Conservation (phyloP, 2,888 invertebrate genomes). For the Myopa testacea region DNA sequence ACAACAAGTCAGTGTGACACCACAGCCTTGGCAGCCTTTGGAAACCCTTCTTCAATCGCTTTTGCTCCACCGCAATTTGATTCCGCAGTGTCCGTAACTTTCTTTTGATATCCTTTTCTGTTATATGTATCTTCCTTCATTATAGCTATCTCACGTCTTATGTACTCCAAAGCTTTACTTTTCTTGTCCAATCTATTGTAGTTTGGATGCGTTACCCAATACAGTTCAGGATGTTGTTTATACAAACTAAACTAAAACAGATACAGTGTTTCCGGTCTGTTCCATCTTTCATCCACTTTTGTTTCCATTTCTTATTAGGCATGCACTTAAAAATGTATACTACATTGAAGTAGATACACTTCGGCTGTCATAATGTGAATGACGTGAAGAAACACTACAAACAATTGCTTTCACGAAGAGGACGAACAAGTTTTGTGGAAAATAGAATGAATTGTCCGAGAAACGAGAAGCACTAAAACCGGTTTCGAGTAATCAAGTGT, state of each 20-base stretch:
- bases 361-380: not conserved
- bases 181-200: not conserved
- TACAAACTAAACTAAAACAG: slow-evolving; percentile 12
- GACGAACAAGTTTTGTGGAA: too few relatives aligned
- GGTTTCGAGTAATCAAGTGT: too few relatives aligned
- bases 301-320: not conserved
- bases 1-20: slow-evolving; percentile 27
- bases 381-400: not conserved
- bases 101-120: slow-evolving; percentile 1
- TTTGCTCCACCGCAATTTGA: slow-evolving; percentile 11
- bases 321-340: not conserved
- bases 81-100: slow-evolving; percentile 27
- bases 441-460: too few relatives aligned
- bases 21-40: slow-evolving; percentile 6
- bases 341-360: not conserved
- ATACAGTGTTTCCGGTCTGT: slow-evolving; percentile 3
- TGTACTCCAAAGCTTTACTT: not conserved
- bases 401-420: too few relatives aligned
- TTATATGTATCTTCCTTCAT: slow-evolving; percentile 15
- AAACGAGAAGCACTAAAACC: too few relatives aligned
- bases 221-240: slow-evolving; percentile 6
- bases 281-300: slow-evolving; percentile 10
- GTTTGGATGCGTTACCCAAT: not conserved
- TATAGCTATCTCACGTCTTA: slow-evolving; percentile 5
- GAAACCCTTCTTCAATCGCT: not conserved